A percentile compares a stretch with the other conserved stretches of the same genome.
Evolutionary conservation across 1,140 invertebrate species (phyloP).

Genomic region (Leptinotarsa texana): DNA sequence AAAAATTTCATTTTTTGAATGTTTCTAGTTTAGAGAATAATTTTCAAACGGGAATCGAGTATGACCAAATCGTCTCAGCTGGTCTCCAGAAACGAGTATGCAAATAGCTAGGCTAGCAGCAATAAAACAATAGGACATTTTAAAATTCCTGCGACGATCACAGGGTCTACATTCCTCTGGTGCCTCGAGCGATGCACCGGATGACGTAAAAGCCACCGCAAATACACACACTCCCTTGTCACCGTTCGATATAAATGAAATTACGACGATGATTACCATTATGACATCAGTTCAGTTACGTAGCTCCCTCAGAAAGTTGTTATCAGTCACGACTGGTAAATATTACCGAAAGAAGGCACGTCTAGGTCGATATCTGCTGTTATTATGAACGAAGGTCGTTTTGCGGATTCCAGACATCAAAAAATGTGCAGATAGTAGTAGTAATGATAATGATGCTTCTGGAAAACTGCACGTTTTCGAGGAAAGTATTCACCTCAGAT

Average conservation of each 20-base stretch:
- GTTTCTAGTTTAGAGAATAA: too few relatives aligned
- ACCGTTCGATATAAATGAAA: not conserved
- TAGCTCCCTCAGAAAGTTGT: not conserved
- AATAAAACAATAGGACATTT: constrained; percentile 19
- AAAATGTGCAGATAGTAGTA: too few relatives aligned
- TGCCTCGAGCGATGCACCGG: constrained; percentile 13
- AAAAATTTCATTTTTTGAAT: too few relatives aligned
- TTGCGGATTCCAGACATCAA: too few relatives aligned
- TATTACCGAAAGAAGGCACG: too few relatives aligned
- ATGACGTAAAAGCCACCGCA: not conserved
- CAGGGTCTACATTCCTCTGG: constrained; percentile 13
- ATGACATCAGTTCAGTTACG: not conserved
- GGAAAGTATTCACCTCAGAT: too few relatives aligned
- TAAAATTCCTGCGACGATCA: constrained; percentile 23
- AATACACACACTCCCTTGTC: not conserved
- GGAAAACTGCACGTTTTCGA: too few relatives aligned
- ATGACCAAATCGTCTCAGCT: too few relatives aligned
- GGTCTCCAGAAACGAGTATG: constrained; percentile 1
- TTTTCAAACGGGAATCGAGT: too few relatives aligned
- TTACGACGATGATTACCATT: not conserved
- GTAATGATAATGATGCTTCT: too few relatives aligned
- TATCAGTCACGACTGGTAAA: not conserved
- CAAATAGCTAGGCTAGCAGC: constrained; percentile 17
- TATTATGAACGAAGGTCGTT: too few relatives aligned
- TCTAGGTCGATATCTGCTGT: too few relatives aligned